These are phyloP conservation scores for Drosophila stalkeri DNA, from an alignment of 2,888 invertebrate species.

Conservation along the genomic window DNA sequence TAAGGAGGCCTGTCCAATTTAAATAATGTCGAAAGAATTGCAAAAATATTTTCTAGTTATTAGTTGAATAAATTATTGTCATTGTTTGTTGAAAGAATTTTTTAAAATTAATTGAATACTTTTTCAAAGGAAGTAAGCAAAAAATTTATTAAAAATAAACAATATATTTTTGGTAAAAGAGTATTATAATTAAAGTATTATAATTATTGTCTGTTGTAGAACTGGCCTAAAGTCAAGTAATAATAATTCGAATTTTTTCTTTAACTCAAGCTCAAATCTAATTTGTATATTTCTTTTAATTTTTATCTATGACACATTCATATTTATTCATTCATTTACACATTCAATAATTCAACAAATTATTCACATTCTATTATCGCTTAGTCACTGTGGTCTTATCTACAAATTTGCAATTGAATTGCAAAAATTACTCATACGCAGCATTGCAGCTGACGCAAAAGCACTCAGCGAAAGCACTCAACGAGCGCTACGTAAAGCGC, in stretches of 20 bases:
- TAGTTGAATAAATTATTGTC: conserved; percentile 13
- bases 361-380: conserved; percentile 19
- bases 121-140: too few species aligned
- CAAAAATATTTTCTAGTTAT: conserved; percentile 20
- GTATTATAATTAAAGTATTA: too few species aligned
- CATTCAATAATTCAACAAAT: not conserved
- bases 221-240: not conserved
- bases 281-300: not conserved
- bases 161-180: too few species aligned
- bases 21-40: conserved; percentile 5
- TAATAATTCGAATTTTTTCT: not conserved
- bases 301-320: conserved; percentile 5
- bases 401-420: conserved; percentile 19
- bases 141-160: too few species aligned
- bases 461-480: conserved; percentile 40
- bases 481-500: conserved; percentile 20
- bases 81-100: not conserved
- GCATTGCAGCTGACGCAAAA: conserved; percentile 13
- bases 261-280: not conserved
- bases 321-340: not conserved
- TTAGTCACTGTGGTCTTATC: conserved; percentile 35
- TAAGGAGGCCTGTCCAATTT: conserved; percentile 48
- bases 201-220: not conserved
- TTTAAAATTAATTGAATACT: too few species aligned
- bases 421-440: conserved; percentile 65